Conservation (phyloP, 2,113 vertebrate genomes). For the Microcebus tavaratra region DNA sequence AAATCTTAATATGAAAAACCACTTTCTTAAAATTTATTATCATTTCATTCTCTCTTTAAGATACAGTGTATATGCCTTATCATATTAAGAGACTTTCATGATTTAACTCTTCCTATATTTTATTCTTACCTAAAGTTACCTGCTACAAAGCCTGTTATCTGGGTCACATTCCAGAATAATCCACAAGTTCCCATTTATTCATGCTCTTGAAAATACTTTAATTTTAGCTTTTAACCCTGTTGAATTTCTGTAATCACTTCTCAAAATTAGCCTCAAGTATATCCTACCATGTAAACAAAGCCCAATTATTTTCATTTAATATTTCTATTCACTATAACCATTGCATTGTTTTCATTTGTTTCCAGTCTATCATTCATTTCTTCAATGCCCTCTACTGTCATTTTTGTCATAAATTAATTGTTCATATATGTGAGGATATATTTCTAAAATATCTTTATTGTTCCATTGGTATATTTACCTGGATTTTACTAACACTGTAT, state of each 20-base stretch:
- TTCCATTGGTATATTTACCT: not conserved
- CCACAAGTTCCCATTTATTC: not conserved
- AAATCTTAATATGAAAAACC: not conserved
- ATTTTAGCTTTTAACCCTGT: not conserved
- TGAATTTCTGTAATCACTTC: not conserved
- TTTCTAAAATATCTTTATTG: not conserved
- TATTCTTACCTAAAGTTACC: not conserved
- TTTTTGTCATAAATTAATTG: not conserved
- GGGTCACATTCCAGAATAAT: not conserved
- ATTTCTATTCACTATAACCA: not conserved
- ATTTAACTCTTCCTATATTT: not conserved
- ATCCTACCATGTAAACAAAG: not conserved
- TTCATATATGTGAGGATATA: fast-evolving
- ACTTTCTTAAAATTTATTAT: not conserved
- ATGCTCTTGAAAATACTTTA: not conserved
- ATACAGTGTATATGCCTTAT: not conserved
- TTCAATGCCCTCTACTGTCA: fast-evolving
- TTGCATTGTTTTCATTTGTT: not conserved
- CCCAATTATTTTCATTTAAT: not conserved
- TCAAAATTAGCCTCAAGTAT: not conserved
- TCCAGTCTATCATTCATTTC: not conserved
- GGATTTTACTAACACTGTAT: not conserved
- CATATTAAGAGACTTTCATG: not conserved
- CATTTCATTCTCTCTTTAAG: not conserved
- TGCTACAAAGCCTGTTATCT: not conserved